Evolutionary conservation across 2,113 vertebrate genomes (phyloP), one percentile per base, ranked within the genome.

Genomic region (Aspiorhynchus laticeps): DNA sequence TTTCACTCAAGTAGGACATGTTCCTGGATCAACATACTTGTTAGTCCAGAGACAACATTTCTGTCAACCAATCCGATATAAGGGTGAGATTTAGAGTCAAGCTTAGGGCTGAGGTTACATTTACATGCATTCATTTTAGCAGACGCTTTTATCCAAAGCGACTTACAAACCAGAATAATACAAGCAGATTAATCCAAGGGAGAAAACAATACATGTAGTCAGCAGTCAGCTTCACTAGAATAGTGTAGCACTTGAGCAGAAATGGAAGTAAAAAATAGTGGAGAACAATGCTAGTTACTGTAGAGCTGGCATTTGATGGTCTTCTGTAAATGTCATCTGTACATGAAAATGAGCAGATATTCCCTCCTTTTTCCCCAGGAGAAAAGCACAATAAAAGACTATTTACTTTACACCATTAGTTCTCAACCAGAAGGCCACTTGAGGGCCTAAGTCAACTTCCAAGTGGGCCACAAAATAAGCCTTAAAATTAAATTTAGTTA

Each of bases 201-300:
- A 61, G 31, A 80, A 80, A 59, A 80, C 78, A 61, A 80, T 80
- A 80, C 78, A 76, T 77, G n/a, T 15, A 26, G 15, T 28, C 43
- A 75, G 73, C 24, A 26, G 26, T 31, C 15, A 1, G 46, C 31
- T 51, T 53, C n/a, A 76, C n/a, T 48, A 48, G n/a, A 73, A 73
- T n/a, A 73, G 33, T 38, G 31, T 36, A 71, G 69, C 69, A 24
- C 19, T 36, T 19, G 8, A 71, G 31, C 7, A 36, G 17, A 71
- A 69, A 17, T 19, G 28, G 26, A 28, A 28, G 51, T 53, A 53
- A 7, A 53, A 59, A 33, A 69, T 33, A 33, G 6, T 71, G 31
- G 33, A 71, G 33, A 71, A 38, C 33, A 38, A 71, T 38, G 67
- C 17, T 11, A 71, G 67, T n/a, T 59, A 59, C 56, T 59, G 21